phyloP scores from a whole-genome alignment of 2,888 invertebrate species.

The Myopa tessellatipennis region DNA sequence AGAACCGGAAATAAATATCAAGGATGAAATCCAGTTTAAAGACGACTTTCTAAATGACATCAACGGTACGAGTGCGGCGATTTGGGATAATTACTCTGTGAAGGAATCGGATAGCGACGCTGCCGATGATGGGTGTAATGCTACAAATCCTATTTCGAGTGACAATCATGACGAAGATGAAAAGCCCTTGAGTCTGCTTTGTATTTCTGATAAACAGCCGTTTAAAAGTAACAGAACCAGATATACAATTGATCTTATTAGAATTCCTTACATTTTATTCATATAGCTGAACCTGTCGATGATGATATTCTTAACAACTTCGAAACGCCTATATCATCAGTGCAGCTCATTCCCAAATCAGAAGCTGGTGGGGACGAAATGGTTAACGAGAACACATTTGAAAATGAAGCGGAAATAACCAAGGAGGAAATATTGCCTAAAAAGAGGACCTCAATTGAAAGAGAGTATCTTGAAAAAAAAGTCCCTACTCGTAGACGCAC shows the following conservation, averaged over 20 bases:
- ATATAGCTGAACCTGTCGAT: slow-evolving; percentile 32
- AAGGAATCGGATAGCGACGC: slow-evolving; percentile 37
- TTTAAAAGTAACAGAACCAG: slow-evolving; percentile 17
- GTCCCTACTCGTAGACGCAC: slow-evolving; percentile 34
- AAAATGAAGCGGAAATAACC: background rate
- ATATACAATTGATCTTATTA: background rate
- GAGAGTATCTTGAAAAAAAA: slow-evolving; percentile 27
- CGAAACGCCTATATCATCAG: background rate
- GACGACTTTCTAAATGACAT: background rate
- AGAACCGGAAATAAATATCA: slow-evolving; percentile 51
- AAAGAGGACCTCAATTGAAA: slow-evolving; percentile 24
- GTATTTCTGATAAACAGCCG: background rate
- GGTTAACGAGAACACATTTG: background rate
- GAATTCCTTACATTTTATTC: background rate
- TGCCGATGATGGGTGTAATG: slow-evolving; percentile 48
- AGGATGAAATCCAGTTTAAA: slow-evolving; percentile 1
- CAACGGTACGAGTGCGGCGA: background rate
- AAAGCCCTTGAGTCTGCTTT: slow-evolving; percentile 12
- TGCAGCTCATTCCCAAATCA: background rate
- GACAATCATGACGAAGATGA: slow-evolving; percentile 46
- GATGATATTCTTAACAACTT: background rate
- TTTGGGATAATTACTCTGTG: slow-evolving; percentile 4
- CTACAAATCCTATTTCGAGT: slow-evolving; percentile 60
- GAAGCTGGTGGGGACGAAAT: slow-evolving; percentile 17
- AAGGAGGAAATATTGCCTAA: background rate